Evolutionary conservation across 2,797 vertebrate species (phyloP).

Genomic region (Acanthurus tractus): DNA sequence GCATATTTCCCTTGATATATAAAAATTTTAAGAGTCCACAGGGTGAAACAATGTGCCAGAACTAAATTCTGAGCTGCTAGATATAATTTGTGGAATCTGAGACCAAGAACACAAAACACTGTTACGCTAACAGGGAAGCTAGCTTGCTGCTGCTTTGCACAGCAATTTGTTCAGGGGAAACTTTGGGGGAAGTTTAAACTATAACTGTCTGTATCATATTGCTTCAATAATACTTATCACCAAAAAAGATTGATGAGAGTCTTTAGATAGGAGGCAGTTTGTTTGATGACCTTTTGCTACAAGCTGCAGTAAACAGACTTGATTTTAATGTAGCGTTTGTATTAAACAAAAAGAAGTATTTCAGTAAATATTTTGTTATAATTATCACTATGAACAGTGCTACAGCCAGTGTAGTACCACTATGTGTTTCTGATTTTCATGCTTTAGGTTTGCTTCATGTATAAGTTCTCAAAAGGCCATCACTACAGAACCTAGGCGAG

Average conservation of each 20-base stretch:
- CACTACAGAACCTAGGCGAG: conserved; percentile 25
- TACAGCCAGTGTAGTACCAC: neutral
- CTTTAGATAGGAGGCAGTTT: no score
- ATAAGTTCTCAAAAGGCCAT: conserved; percentile 10
- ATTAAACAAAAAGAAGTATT: no score
- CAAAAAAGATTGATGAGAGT: neutral
- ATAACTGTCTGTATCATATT: neutral
- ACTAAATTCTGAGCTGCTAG: neutral
- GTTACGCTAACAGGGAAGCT: neutral
- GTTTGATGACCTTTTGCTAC: no score
- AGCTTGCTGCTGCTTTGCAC: neutral
- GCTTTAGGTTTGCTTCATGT: neutral
- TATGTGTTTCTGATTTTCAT: no score
- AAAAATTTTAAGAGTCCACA: neutral
- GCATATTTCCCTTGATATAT: neutral
- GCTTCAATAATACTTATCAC: neutral
- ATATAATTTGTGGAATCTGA: neutral
- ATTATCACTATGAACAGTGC: no score
- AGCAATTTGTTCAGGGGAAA: no score
- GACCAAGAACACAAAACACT: neutral
- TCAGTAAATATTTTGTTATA: no score
- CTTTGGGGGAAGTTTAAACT: neutral
- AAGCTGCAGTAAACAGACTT: no score
- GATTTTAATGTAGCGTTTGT: neutral
- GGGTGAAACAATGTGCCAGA: neutral